phyloP scores from a whole-genome alignment of 2,113 vertebrate species.

The Collichthys lucidus region DNA sequence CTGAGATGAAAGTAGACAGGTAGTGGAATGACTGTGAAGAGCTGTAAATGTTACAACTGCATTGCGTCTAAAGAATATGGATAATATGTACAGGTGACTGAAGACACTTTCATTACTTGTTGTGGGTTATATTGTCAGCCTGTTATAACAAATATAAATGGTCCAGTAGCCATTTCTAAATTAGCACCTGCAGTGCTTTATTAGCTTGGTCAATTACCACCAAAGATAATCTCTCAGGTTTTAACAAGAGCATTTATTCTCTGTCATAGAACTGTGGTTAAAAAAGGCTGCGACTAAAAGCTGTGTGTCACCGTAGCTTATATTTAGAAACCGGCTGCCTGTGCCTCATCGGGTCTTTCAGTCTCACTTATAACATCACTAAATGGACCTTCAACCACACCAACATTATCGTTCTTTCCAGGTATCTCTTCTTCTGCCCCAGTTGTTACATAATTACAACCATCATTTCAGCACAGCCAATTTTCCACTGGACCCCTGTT shows the following conservation, averaged over 20 bases:
- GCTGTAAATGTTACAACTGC: too few relatives aligned
- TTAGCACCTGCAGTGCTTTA: neutral
- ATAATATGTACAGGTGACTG: neutral
- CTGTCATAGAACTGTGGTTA: neutral
- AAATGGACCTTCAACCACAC: constrained; percentile 36
- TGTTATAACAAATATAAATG: neutral
- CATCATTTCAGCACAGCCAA: constrained; percentile 51
- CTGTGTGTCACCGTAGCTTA: neutral
- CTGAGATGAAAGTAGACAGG: neutral
- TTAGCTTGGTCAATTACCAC: constrained; percentile 5
- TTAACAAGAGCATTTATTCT: neutral
- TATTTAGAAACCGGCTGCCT: constrained; percentile 24
- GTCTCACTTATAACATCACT: constrained; percentile 31
- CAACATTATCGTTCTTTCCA: constrained; percentile 26
- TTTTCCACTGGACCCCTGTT: constrained; percentile 44
- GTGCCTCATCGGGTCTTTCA: constrained; percentile 29
- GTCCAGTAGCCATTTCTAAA: neutral
- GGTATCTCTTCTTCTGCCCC: constrained; percentile 36
- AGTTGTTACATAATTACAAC: constrained; percentile 55
- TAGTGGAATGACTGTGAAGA: neutral
- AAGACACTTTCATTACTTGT: neutral
- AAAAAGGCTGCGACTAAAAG: constrained; percentile 4
- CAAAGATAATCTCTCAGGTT: neutral
- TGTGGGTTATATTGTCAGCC: neutral
- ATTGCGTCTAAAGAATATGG: too few relatives aligned